Evolutionary conservation across 2,113 vertebrate species (phyloP), one percentile per base, ranked within the genome.

Genomic region (Empidonax traillii): DNA sequence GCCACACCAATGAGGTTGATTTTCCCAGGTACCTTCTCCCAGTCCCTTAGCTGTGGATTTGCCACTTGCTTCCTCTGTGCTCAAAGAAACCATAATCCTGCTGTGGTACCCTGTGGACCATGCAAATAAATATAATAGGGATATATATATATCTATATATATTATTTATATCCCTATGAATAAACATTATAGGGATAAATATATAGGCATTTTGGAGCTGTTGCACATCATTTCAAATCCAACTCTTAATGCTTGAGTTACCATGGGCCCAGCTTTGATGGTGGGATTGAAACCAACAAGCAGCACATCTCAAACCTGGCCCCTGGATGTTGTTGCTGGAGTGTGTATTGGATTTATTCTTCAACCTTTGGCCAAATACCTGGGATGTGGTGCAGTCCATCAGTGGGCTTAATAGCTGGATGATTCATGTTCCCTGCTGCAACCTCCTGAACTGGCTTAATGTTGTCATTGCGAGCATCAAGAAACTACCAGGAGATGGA

Each of bases 331-430:
- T 16, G 9, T 9, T 52, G 33, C 27, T 53, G n/a, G 33, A 47
- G 41, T 24, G 28, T 5, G 6, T 4, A 53, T n/a, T 18, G 22
- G 20, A 71, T 93, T 88, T 85, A 47, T 81, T 35, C 33, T 53
- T 37, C 3, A 7, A 1, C 6, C 10, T 78, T 66, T 77, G 59
- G 17, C 20, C 61, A 85, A 6, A 28, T n/a, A 43, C 5, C 35
- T 33, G 69, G 39, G 21, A 24, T 1, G 4, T 21, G 41, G 25
- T 0, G 0, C 7, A 28, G 7, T 24, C 33, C 66, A 65, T 39
- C 58, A 14, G 16, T 6, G 15, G 35, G 43, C 67, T 44, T 43
- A 15, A 10, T 1, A 62, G 20, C 27, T 58, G 68, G 47, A 6
- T 62, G 68, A 25, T 14, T 59, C 39, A 7, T 87, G 31, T 1